These are phyloP conservation scores for Polietes domitor DNA, from an alignment of 2,888 invertebrate genomes.

Conservation along the genomic window DNA sequence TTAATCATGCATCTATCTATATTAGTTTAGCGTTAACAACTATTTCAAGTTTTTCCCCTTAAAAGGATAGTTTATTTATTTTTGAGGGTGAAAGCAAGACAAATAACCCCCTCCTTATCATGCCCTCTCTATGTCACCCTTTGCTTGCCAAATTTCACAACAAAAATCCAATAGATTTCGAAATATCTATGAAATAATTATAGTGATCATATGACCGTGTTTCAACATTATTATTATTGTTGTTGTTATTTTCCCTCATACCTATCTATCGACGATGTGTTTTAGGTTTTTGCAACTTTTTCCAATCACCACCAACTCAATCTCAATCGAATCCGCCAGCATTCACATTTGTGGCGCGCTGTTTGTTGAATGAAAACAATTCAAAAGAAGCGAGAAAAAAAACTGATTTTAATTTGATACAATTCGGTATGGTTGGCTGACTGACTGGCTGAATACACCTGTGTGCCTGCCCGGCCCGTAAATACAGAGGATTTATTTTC, in stretches of 20 bases:
- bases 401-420: conserved; percentile 61
- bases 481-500: background rate
- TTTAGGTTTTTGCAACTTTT: background rate
- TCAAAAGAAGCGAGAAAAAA: background rate
- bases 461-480: conserved; percentile 20
- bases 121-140: no score
- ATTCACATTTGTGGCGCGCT: conserved; percentile 4
- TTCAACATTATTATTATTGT: background rate
- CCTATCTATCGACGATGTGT: background rate
- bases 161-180: background rate
- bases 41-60: no score
- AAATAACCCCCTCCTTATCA: no score
- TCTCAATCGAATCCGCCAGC: conserved; percentile 7
- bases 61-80: no score
- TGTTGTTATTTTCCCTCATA: background rate
- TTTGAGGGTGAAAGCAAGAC: no score
- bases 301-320: conserved; percentile 2
- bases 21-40: no score
- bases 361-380: conserved; percentile 6
- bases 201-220: background rate
- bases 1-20: no score
- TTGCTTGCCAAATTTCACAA: background rate
- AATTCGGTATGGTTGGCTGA: conserved; percentile 55
- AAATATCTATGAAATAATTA: background rate
- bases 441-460: conserved; percentile 60